These are phyloP conservation scores for Naja naja DNA, from an alignment of 2,113 vertebrate species.

Conservation along the genomic window DNA sequence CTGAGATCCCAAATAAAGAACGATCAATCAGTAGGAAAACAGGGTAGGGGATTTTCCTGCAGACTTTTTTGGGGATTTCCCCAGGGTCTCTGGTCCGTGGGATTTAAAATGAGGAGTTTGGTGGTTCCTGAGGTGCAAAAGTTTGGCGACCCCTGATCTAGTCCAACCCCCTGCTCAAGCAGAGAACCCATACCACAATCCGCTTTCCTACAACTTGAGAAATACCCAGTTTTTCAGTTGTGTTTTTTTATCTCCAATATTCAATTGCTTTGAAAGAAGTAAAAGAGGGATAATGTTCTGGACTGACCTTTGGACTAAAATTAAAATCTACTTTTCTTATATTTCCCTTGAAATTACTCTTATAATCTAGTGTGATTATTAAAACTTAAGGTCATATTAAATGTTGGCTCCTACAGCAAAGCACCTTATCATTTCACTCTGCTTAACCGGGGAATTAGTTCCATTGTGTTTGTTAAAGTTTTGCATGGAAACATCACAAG, in stretches of 20 bases:
- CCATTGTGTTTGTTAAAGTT: constrained; percentile 40
- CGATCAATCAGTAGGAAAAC: no score
- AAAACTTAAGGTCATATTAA: constrained; percentile 54
- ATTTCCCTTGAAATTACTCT: constrained; percentile 59
- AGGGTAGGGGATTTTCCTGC: no score
- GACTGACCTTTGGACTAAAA: constrained; percentile 64
- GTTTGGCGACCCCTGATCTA: neutral
- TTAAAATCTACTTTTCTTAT: constrained; percentile 62
- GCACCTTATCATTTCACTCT: constrained; percentile 48
- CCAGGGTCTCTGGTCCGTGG: no score
- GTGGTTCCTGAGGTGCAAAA: no score
- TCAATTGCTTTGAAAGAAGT: constrained; percentile 61
- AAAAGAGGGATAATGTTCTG: constrained; percentile 57
- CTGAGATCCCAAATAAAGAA: no score
- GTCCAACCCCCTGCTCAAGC: neutral
- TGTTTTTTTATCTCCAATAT: neutral
- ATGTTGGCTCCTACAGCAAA: constrained; percentile 40
- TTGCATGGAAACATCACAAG: neutral
- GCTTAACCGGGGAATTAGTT: constrained; percentile 46
- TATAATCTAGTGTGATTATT: constrained; percentile 59
- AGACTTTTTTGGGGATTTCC: no score
- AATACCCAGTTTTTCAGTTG: neutral
- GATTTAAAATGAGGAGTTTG: no score
- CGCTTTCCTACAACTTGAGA: neutral
- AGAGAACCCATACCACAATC: neutral